Evolutionary conservation across 2,797 vertebrate species (phyloP).

Genomic region (Mionectes olivaceus): DNA sequence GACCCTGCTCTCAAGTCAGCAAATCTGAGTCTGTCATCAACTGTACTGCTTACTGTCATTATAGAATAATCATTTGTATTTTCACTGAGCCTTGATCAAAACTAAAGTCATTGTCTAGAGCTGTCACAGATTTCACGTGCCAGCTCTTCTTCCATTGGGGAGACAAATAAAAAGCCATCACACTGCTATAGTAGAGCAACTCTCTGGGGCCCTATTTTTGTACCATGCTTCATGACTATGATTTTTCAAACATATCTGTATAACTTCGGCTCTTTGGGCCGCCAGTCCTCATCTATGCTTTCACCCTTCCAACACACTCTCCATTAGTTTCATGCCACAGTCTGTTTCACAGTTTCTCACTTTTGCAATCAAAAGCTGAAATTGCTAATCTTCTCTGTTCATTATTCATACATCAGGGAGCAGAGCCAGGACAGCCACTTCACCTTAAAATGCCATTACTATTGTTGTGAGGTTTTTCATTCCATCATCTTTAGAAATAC

Average conservation of each 20-base stretch:
- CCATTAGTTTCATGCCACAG: not conserved
- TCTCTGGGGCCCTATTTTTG: not conserved
- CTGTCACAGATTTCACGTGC: not conserved
- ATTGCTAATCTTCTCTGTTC: not conserved
- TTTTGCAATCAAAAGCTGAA: not conserved
- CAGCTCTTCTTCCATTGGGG: not conserved
- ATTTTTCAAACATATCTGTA: not conserved
- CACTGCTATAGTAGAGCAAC: rapidly evolving
- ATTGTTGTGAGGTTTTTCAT: not conserved
- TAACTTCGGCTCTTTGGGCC: not conserved
- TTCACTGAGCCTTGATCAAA: slow-evolving; percentile 40
- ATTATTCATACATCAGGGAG: not conserved
- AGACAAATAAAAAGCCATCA: not conserved
- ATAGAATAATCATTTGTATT: not conserved
- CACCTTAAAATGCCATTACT: not conserved
- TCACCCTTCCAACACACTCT: not conserved
- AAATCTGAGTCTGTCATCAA: slow-evolving; percentile 32
- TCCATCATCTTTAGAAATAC: not conserved
- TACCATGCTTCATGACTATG: not conserved
- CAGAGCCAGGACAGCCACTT: not conserved
- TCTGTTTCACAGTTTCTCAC: not conserved
- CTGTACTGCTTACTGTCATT: not conserved
- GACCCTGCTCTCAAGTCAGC: not conserved
- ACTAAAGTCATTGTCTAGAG: not conserved
- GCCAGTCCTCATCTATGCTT: not conserved